Base-by-base conservation (phyloP, 2,888 invertebrate genomes). In the Stegana nigrithorax region DNA sequence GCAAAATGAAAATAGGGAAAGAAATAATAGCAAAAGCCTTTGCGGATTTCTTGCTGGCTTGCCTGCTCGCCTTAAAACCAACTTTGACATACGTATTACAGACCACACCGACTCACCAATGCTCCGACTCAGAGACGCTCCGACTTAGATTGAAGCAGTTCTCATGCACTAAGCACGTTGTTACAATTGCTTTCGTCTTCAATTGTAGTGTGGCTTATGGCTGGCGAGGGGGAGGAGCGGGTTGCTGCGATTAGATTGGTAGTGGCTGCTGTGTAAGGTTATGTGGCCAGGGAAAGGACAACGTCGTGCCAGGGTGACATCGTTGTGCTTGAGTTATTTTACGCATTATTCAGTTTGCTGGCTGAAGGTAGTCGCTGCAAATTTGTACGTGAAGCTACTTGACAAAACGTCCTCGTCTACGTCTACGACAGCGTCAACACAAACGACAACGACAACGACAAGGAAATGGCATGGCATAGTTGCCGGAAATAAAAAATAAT, bases 281-380 rank as follows among this genome's bases (percentile, higher is more conserved):
- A n/a, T n/a, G n/a, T n/a, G n/a, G n/a, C n/a, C n/a, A n/a, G n/a
- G n/a, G n/a, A n/a, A n/a, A n/a, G n/a, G n/a, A n/a, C n/a, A n/a
- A n/a, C n/a, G n/a, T n/a, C n/a, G n/a, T n/a, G n/a, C n/a, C n/a
- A n/a, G n/a, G n/a, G n/a, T n/a, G n/a, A n/a, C n/a, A n/a, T n/a
- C n/a, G n/a, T n/a, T n/a, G n/a, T n/a, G n/a, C n/a, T n/a, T n/a
- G 75, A 77, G 72, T 79, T 75, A 75, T 77, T 79, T 75, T 77
- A 75, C 75, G 75, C 78, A 75, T 77, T 75, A 75, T 77, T 75
- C 72, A 75, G 72, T 73, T 69, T n/a, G n/a, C n/a, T n/a, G n/a
- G n/a, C n/a, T n/a, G n/a, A n/a, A 69, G 68, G 68, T 70, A 68
- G 73, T 72, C 67, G 73, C 75, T 73, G 8, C 17, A 29, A 4